Evolutionary conservation across 2,113 vertebrate genomes (phyloP), one percentile per base, ranked within the genome.

Genomic region (Pristiophorus japonicus): DNA sequence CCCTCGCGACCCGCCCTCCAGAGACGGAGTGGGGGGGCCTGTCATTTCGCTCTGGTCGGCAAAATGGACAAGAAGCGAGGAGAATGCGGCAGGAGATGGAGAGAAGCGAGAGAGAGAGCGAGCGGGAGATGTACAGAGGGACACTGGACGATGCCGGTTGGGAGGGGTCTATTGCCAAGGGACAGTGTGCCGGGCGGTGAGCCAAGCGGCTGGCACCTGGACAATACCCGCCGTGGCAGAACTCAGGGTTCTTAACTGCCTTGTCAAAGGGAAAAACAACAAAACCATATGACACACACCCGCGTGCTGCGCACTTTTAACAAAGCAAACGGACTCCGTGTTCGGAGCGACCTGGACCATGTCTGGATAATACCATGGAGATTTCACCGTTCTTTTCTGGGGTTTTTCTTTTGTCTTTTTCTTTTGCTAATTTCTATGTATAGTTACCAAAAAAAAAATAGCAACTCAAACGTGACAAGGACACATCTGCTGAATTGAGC

Each of bases 371-470:
- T 78, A 6, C 73, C n/a, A 11, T 38, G 34, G 34, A 78, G 73
- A 78, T 38, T 12, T 38, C 34, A 78, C n/a, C 73, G n/a, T 78
- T 78, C n/a, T 34, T 78, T 78, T 78, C 73, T 2, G 73, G n/a
- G 12, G n/a, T n/a, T n/a, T n/a, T 78, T 78, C 38, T n/a, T 78
- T n/a, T n/a, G 66, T 67, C 34, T 87, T 51, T 51, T 87, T 78
- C 14, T 30, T 87, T 87, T 87, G 84, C 84, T 87, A 87, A 47
- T 87, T 87, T 87, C 84, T 87, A 87, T 87, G 84, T 87, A 87
- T 87, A 87, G 84, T 51, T 55, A 87, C 84, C 84, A 87, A 87
- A 87, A 87, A 87, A 2, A 87, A 30, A 51, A n/a, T 87, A 51
- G 45, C 84, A 45, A 42, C 47, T 11, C 22, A 22, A 47, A 51